Percentiles rank a stretch among this genome's conserved stretches.
Evolutionary conservation across 2,888 invertebrate species (phyloP).

Genomic region (Tenthredo amoena): DNA sequence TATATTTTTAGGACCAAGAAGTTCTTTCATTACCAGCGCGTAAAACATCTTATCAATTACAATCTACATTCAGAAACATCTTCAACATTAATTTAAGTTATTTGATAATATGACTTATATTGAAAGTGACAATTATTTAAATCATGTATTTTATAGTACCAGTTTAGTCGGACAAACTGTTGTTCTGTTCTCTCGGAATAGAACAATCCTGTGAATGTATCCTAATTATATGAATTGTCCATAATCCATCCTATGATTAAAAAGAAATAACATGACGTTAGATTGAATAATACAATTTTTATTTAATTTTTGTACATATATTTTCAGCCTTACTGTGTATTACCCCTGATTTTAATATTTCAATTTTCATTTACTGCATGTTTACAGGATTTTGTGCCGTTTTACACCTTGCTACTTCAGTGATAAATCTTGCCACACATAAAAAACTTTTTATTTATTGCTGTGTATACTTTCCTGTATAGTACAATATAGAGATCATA

Average conservation of each 20-base stretch:
- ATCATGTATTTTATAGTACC: not conserved
- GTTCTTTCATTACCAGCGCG: not conserved
- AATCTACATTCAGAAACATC: constrained; percentile 11
- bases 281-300: constrained; percentile 49
- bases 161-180: not conserved
- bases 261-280: constrained; percentile 41
- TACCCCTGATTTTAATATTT: constrained; percentile 54
- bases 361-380: constrained; percentile 73
- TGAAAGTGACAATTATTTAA: constrained; percentile 15
- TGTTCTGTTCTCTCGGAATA: constrained; percentile 5
- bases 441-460: constrained; percentile 62
- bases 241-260: constrained; percentile 41
- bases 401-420: constrained; percentile 63
- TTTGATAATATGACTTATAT: constrained; percentile 12
- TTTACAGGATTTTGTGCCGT: constrained; percentile 73
- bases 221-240: constrained; percentile 35
- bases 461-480: constrained; percentile 59
- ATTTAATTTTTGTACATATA: constrained; percentile 52
- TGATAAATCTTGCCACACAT: constrained; percentile 54
- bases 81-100: constrained; percentile 37
- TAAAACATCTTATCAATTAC: constrained; percentile 17
- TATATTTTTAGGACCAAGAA: not conserved
- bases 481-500: constrained; percentile 59
- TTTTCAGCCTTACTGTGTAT: constrained; percentile 55
- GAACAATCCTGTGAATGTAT: constrained; percentile 46